Evolutionary conservation across 1,140 invertebrate species (phyloP).

Genomic region (Calosoma granatense): DNA sequence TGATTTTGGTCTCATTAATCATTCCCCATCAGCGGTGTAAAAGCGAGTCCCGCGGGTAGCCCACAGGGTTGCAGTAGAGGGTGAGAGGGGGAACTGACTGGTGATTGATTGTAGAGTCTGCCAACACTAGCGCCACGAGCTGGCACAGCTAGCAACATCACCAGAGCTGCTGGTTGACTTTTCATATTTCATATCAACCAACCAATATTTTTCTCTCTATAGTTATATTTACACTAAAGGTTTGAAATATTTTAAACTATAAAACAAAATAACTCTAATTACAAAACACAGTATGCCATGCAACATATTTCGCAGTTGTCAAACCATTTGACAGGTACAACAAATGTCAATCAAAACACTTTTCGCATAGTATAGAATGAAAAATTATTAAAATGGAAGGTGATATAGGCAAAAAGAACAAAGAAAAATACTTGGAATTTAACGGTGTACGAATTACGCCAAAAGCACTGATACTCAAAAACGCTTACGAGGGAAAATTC

Average conservation of each 20-base stretch:
- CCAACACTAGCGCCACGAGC: neutral
- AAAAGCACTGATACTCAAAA: constrained; percentile 22
- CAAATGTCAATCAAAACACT: neutral
- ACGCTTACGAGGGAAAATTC: constrained; percentile 26
- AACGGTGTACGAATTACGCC: constrained; percentile 26
- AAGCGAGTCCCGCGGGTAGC: too few species aligned
- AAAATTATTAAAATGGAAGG: too few species aligned
- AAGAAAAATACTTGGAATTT: constrained; percentile 12
- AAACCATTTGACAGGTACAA: too few species aligned
- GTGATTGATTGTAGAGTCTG: constrained; percentile 21
- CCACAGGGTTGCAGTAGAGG: constrained; percentile 2
- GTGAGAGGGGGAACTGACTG: neutral
- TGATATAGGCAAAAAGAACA: too few species aligned
- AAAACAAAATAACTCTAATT: too few species aligned
- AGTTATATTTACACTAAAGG: too few species aligned
- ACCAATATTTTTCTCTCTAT: neutral
- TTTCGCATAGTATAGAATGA: neutral
- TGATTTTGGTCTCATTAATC: constrained; percentile 19
- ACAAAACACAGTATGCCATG: too few species aligned
- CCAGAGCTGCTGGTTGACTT: neutral
- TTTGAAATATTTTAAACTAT: too few species aligned
- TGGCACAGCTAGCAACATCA: neutral
- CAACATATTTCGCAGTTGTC: too few species aligned
- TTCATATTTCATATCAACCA: too few species aligned
- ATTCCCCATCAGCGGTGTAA: constrained; percentile 14